Evolutionary conservation across 2,797 vertebrate species (phyloP).

Genomic region (Bovichtus diacanthus): DNA sequence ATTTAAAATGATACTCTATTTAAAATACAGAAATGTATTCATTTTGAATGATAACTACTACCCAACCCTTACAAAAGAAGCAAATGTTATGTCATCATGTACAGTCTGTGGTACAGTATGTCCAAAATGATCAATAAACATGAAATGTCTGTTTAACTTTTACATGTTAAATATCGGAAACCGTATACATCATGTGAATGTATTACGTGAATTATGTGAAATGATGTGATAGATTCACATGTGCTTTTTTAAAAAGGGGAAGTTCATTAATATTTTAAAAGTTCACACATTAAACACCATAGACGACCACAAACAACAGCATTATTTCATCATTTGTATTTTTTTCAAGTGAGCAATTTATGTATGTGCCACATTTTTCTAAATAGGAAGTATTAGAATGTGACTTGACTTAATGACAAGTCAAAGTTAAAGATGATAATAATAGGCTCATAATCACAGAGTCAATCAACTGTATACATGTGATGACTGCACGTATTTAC

Average conservation of each 20-base stretch:
- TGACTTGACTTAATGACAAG: constrained; percentile 31
- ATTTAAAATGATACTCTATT: neutral
- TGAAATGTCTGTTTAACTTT: neutral
- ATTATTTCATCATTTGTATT: constrained; percentile 1
- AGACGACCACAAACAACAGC: neutral
- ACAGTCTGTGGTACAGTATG: no score
- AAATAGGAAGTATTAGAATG: neutral
- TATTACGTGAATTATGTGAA: neutral
- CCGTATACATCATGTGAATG: neutral
- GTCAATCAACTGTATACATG: constrained; percentile 20
- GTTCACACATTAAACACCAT: neutral
- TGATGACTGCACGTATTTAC: constrained; percentile 64
- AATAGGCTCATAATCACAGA: constrained; percentile 12
- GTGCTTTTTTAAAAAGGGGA: neutral
- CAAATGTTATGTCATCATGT: neutral
- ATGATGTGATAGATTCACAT: neutral
- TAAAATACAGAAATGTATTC: neutral
- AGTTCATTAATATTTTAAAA: neutral
- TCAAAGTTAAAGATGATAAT: constrained; percentile 46
- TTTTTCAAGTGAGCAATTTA: constrained; percentile 1
- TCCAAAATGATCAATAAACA: neutral
- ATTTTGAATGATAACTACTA: neutral
- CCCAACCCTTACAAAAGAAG: neutral
- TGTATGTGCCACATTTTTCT: neutral
- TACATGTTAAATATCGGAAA: neutral